phyloP scores from a whole-genome alignment of 53 echinoderm and acorn worm species.

The Paracentrotus lividus region DNA sequence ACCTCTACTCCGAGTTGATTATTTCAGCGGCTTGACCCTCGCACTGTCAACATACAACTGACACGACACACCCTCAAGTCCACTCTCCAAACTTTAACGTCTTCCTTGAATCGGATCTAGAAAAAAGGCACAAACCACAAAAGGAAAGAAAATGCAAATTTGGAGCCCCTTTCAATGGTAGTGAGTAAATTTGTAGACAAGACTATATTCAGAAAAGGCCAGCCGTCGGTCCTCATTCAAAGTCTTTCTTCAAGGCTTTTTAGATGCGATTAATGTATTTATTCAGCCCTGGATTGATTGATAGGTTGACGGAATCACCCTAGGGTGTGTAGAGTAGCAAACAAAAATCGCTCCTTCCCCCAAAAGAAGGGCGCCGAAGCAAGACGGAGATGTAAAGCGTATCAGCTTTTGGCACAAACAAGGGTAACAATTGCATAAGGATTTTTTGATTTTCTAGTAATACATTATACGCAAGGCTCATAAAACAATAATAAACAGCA shows the following conservation, averaged over 20 bases:
- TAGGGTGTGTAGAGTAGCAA: background rate
- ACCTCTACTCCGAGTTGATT: background rate
- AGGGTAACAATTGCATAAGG: background rate
- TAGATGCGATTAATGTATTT: constrained; percentile 66
- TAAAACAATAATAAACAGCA: too few species aligned
- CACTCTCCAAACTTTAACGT: background rate
- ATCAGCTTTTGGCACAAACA: background rate
- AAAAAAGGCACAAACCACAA: background rate
- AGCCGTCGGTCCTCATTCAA: background rate
- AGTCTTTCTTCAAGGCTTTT: constrained; percentile 41
- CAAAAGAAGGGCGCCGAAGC: background rate
- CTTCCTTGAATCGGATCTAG: background rate
- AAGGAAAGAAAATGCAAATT: constrained; percentile 11
- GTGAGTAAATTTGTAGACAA: background rate
- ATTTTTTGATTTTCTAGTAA: background rate
- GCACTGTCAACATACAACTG: background rate
- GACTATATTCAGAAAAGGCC: background rate
- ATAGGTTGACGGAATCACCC: constrained; percentile 1
- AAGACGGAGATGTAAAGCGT: background rate
- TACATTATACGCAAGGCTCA: too few species aligned
- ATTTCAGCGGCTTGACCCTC: background rate
- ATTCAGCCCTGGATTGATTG: constrained; percentile 62
- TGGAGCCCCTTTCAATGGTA: background rate
- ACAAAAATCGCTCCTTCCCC: constrained; percentile 9
- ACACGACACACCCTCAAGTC: background rate